These are phyloP conservation scores for Rhogogaster chlorosoma DNA, from an alignment of 2,888 invertebrate species.

Conservation along the genomic window DNA sequence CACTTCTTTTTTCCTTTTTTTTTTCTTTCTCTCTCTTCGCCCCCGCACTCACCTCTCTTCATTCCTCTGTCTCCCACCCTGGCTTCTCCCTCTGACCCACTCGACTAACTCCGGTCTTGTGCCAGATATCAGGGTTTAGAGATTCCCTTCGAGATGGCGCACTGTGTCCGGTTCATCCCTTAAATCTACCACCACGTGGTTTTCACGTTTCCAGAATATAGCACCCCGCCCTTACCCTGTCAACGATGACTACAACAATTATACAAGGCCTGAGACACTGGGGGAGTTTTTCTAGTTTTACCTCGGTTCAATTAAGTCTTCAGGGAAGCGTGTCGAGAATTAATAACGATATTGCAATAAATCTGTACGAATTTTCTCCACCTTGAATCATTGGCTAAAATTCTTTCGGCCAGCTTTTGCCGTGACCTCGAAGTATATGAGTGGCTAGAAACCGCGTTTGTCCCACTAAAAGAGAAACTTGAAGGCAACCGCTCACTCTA, in stretches of 20 bases:
- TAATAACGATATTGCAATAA: background rate
- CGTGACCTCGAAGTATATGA: background rate
- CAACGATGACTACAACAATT: background rate
- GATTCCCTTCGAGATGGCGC: constrained; percentile 39
- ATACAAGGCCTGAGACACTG: background rate
- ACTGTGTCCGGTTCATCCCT: constrained; percentile 25
- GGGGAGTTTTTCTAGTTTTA: background rate
- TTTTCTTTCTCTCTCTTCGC: background rate
- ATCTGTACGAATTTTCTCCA: background rate
- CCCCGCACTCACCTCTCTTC: background rate
- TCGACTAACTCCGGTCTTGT: background rate
- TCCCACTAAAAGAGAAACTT: background rate
- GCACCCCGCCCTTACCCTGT: background rate
- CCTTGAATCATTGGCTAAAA: background rate
- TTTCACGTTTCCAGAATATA: background rate
- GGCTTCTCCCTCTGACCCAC: constrained; percentile 15
- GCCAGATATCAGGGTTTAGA: constrained; percentile 3
- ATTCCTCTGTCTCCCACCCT: background rate
- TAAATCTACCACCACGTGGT: background rate
- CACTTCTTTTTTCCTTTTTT: background rate
- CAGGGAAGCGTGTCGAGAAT: background rate
- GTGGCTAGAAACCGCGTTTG: constrained; percentile 11
- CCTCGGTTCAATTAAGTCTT: background rate
- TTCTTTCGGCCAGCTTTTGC: background rate
- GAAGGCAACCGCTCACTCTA: constrained; percentile 32